A percentile compares a stretch with the other conserved stretches of the same genome.
phyloP scores from a whole-genome alignment of 2,797 vertebrate genomes.

The Poeciliopsis turneri region DNA sequence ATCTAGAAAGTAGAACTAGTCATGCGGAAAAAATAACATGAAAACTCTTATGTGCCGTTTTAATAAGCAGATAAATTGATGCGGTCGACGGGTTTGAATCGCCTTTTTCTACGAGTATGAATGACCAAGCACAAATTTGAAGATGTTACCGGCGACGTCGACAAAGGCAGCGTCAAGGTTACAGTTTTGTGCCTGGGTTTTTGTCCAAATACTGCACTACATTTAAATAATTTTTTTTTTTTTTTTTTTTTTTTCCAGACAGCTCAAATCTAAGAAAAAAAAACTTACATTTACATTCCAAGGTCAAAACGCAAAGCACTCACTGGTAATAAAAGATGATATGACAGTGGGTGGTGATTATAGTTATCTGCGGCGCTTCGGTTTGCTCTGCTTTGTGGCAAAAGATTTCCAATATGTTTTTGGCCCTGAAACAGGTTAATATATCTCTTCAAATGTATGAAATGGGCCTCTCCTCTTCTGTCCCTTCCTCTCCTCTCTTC shows the following conservation, averaged over 20 bases:
- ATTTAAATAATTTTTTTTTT: no score
- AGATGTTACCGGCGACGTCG: conserved; percentile 2
- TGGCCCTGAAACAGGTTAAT: conserved; percentile 23
- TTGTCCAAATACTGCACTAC: background rate
- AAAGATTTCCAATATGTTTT: conserved; percentile 32
- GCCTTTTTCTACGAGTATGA: background rate
- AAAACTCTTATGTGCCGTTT: background rate
- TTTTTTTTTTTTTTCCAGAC: background rate
- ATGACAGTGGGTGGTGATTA: conserved; percentile 43
- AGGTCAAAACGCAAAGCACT: conserved; percentile 48
- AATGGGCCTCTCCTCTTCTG: conserved; percentile 2
- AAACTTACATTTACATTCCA: conserved; percentile 19
- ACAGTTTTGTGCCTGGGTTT: background rate
- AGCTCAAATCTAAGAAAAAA: conserved; percentile 3
- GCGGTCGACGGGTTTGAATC: background rate
- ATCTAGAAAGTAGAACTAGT: background rate
- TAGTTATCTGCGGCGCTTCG: conserved; percentile 48
- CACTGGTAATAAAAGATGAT: conserved; percentile 53
- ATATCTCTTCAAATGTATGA: conserved; percentile 29
- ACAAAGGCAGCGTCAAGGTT: conserved; percentile 20
- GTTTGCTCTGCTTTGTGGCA: conserved; percentile 35
- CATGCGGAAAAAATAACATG: background rate
- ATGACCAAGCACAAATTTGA: background rate
- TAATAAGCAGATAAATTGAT: background rate
- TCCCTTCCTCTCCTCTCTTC: background rate